Evolutionary conservation across 2,888 invertebrate genomes (phyloP).

Genomic region (Galeruca laticollis): DNA sequence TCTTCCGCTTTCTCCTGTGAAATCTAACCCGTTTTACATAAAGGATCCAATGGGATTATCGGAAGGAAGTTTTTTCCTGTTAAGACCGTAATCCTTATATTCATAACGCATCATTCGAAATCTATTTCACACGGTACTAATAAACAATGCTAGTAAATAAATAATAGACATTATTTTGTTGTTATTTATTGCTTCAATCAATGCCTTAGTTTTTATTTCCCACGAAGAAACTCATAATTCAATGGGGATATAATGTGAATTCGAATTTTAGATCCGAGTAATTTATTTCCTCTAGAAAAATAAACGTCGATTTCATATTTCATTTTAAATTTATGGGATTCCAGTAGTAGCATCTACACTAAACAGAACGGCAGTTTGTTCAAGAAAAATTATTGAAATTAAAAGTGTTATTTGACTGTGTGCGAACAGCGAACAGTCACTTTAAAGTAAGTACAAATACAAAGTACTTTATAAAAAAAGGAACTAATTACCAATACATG

Average conservation of each 20-base stretch:
- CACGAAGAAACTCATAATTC: slow-evolving; percentile 40
- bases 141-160: slow-evolving; percentile 40
- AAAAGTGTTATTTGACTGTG: too few species aligned
- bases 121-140: slow-evolving; percentile 38
- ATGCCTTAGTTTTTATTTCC: slow-evolving; percentile 38
- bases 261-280: not conserved
- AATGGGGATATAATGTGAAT: slow-evolving; percentile 17
- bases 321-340: not conserved
- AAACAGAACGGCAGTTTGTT: too few species aligned
- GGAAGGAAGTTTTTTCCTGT: slow-evolving; percentile 13
- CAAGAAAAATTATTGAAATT: too few species aligned
- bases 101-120: slow-evolving; percentile 29
- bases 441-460: too few species aligned
- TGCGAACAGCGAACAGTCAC: too few species aligned
- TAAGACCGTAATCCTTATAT: not conserved
- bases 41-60: slow-evolving; percentile 19
- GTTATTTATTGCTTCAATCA: slow-evolving; percentile 37
- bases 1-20: slow-evolving; percentile 26
- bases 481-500: too few species aligned
- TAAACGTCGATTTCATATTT: not conserved
- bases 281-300: slow-evolving; percentile 2
- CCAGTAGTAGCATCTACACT: too few species aligned
- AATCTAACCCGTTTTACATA: slow-evolving; percentile 24
- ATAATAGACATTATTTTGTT: slow-evolving; percentile 43
- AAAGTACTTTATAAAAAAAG: too few species aligned